phyloP scores from a whole-genome alignment of 2,113 vertebrate species.

The Argyrosomus japonicus region DNA sequence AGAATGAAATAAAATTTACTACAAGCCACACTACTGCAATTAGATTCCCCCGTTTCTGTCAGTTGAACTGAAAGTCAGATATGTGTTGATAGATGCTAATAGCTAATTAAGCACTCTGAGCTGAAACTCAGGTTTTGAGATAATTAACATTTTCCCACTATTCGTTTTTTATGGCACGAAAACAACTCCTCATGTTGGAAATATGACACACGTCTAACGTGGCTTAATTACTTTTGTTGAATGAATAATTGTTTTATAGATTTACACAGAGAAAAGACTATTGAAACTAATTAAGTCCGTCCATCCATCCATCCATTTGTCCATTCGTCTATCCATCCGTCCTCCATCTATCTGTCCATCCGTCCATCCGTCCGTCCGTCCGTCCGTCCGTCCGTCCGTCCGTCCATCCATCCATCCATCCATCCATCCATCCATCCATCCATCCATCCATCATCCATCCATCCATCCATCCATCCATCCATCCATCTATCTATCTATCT shows the following conservation, averaged over 20 bases:
- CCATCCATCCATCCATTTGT: too few species aligned
- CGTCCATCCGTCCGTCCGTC: too few species aligned
- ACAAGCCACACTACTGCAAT: constrained; percentile 7
- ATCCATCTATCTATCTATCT: too few species aligned
- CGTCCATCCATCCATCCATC: too few species aligned
- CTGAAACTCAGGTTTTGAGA: not conserved
- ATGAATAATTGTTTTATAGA: too few species aligned
- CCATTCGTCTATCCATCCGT: too few species aligned
- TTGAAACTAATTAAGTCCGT: too few species aligned
- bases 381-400: too few species aligned
- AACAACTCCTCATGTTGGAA: not conserved
- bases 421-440: too few species aligned
- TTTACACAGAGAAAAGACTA: not conserved
- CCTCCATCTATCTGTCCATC: too few species aligned
- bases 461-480: too few species aligned
- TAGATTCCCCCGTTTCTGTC: not conserved
- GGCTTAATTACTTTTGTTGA: not conserved
- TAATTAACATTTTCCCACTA: not conserved
- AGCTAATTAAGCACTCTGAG: not conserved
- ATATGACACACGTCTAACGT: not conserved
- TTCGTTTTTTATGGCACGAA: not conserved
- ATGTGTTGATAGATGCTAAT: not conserved
- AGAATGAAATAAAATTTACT: constrained; percentile 3
- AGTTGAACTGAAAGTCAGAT: not conserved
- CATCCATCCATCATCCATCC: too few species aligned